Conservation (phyloP, 2,888 invertebrate genomes). For the Andricus curvator region DNA sequence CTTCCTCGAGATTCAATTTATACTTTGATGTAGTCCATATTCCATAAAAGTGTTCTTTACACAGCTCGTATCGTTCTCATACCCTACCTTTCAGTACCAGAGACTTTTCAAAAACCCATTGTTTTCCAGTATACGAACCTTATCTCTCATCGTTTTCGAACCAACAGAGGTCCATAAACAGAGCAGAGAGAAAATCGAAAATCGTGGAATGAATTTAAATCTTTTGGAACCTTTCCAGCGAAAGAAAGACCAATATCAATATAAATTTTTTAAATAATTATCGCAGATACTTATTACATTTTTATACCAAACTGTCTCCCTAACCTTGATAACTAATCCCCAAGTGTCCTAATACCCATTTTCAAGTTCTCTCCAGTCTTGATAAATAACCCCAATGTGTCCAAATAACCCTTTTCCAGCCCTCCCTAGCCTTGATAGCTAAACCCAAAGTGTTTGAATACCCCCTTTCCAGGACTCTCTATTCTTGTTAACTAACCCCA, state of each 20-base stretch:
- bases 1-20: slow-evolving; percentile 1
- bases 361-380: too few relatives aligned
- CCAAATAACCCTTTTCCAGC: too few relatives aligned
- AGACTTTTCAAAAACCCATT: slow-evolving; percentile 30
- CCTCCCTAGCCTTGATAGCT: too few relatives aligned
- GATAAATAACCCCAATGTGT: too few relatives aligned
- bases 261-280: too few relatives aligned
- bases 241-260: neutral
- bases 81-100: slow-evolving; percentile 20
- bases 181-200: neutral
- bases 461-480: too few relatives aligned
- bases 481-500: too few relatives aligned
- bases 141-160: slow-evolving; percentile 32
- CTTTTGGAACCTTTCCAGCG: neutral
- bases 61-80: slow-evolving; percentile 26
- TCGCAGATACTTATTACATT: too few relatives aligned
- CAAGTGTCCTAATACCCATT: too few relatives aligned
- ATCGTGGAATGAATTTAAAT: neutral
- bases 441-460: too few relatives aligned
- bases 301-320: too few relatives aligned
- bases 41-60: slow-evolving; percentile 13
- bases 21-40: slow-evolving; percentile 14
- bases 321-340: too few relatives aligned
- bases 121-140: slow-evolving; percentile 20
- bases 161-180: slow-evolving; percentile 1